Conservation (phyloP, 2,797 vertebrate species). For the Pygocentrus nattereri region DNA sequence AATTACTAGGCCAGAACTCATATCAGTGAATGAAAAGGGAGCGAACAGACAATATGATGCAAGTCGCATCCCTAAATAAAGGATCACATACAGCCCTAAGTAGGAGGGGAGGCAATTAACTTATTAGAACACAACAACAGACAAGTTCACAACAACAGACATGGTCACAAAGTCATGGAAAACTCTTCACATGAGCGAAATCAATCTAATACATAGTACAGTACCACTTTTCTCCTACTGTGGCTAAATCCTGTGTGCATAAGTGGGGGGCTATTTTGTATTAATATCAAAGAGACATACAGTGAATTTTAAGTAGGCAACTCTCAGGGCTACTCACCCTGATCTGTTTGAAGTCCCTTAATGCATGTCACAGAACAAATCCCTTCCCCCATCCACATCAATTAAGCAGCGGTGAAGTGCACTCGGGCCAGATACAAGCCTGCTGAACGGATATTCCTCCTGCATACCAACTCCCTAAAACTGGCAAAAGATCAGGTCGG, state of each 20-base stretch:
- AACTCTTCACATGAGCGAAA: neutral
- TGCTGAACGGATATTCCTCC: neutral
- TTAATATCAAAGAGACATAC: constrained; percentile 3
- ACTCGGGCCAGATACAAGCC: constrained; percentile 8
- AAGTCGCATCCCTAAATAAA: neutral
- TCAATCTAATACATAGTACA: neutral
- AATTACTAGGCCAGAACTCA: neutral
- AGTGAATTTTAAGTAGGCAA: constrained; percentile 8
- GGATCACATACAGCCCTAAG: neutral
- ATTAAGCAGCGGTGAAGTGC: constrained; percentile 24
- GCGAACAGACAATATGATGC: neutral
- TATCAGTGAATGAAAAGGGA: neutral
- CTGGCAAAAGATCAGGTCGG: neutral
- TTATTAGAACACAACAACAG: neutral
- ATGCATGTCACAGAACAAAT: constrained; percentile 29
- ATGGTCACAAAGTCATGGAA: neutral
- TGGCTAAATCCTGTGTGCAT: neutral
- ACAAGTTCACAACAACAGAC: neutral
- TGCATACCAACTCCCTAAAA: constrained; percentile 3
- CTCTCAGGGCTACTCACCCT: constrained; percentile 1
- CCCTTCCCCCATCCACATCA: constrained; percentile 18
- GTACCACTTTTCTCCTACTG: neutral
- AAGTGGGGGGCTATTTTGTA: neutral
- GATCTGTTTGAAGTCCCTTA: constrained; percentile 38
- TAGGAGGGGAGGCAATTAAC: neutral